A percentile compares a stretch with the other conserved stretches of the same genome.
Conservation (phyloP, 2,797 vertebrate genomes). For the Eospalax fontanierii region DNA sequence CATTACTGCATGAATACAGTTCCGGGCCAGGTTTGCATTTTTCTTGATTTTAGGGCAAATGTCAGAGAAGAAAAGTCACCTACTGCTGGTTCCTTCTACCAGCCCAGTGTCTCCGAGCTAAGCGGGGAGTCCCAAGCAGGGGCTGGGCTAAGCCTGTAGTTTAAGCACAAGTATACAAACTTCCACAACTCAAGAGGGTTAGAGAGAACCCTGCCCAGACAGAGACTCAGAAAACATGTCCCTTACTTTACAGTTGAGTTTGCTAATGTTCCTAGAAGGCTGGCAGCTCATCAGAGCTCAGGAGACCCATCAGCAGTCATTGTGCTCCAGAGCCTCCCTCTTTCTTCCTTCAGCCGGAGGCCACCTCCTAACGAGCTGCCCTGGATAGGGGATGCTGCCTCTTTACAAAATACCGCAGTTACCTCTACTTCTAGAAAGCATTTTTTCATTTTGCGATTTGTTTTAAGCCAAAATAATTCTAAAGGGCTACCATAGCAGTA, state of each 20-base stretch:
- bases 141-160: background rate
- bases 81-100: rapidly evolving
- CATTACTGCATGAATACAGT: background rate
- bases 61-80: background rate
- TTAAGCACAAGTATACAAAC: rapidly evolving
- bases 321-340: background rate
- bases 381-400: background rate
- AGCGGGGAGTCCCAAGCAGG: background rate
- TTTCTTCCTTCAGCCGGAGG: background rate
- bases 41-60: background rate
- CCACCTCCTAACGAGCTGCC: too few species aligned
- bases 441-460: background rate
- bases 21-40: background rate
- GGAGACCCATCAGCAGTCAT: background rate
- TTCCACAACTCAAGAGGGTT: rapidly evolving
- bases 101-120: background rate
- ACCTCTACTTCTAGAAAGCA: background rate
- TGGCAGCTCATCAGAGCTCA: background rate
- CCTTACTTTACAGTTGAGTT: background rate
- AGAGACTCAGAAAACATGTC: background rate
- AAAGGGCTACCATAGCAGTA: background rate
- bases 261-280: background rate
- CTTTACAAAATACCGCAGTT: background rate
- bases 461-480: background rate
- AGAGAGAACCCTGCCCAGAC: background rate